phyloP scores from a whole-genome alignment of 2,888 invertebrate genomes.

The Heteropelma amictum region DNA sequence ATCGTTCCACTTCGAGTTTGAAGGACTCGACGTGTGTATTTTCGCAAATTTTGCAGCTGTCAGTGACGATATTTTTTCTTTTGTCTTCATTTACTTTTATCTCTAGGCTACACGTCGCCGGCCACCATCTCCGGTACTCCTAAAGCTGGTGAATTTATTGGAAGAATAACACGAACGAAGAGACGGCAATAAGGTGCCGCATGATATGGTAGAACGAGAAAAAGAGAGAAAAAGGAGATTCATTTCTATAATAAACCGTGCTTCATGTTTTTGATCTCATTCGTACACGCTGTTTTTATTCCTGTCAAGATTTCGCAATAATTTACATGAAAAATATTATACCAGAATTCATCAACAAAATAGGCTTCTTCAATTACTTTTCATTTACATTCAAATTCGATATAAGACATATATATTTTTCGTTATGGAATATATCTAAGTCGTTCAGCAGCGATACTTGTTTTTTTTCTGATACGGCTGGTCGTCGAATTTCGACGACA shows the following conservation, averaged over 20 bases:
- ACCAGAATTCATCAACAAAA: no score
- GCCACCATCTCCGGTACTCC: slow-evolving; percentile 45
- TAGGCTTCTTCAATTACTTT: neutral
- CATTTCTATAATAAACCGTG: slow-evolving; percentile 21
- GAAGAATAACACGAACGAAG: slow-evolving; percentile 59
- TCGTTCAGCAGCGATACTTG: no score
- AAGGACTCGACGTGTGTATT: slow-evolving; percentile 35
- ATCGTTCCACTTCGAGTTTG: slow-evolving; percentile 14
- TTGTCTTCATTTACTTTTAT: slow-evolving; percentile 64
- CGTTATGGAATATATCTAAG: no score
- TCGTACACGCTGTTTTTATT: neutral
- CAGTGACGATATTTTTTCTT: slow-evolving; percentile 47
- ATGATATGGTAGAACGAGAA: neutral
- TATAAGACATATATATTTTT: no score
- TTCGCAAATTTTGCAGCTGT: slow-evolving; percentile 30
- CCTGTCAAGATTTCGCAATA: neutral
- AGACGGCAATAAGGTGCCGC: slow-evolving; percentile 25
- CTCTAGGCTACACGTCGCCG: slow-evolving; percentile 42
- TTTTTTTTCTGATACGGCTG: no score
- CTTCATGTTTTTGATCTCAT: neutral
- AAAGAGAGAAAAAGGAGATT: neutral
- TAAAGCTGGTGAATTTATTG: slow-evolving; percentile 68
- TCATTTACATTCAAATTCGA: neutral
- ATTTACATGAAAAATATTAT: no score
- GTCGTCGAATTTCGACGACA: no score